Base-by-base conservation (phyloP, 2,888 invertebrate species). In the Chelonus formosanus region DNA sequence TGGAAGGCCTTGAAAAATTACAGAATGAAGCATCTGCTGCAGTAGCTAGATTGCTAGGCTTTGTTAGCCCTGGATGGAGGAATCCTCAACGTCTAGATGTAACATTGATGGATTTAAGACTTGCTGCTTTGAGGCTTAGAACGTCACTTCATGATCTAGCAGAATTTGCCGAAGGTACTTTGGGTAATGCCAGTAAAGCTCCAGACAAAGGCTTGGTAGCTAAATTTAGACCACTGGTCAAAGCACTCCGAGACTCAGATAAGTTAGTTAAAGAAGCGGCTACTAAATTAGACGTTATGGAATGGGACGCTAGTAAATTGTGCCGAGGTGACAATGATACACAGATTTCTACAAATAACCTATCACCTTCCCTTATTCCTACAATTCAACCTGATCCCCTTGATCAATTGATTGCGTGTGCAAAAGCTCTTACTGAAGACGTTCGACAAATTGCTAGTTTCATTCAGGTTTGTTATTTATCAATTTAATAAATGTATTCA, bases 361-460 rank as follows among this genome's bases (percentile, higher is more conserved):
- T 89, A 69, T 80, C 72, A 66, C 80, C 69, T 69, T 77, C 68
- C 74, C 72, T 79, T 10, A 65, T 80, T 50, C 72, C 73, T 50
- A 65, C 74, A 44, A 67, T 71, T 62, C 80, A 84, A 67, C 91
- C 92, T 20, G 96, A 96, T 83, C 92, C 94, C 45, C 86, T 97
- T 48, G 96, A 96, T 84, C 94, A 95, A 83, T 87, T 98, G 67
- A 91, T 96, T 70, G 92, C 93, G 6, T 93, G 95, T 78, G 92
- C 96, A 10, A 89, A 94, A 79, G 93, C 94, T 5, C 88, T 97
- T 36, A 94, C 93, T 0, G 93, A 94, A 82, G 96, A 97, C 85
- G 94, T 96, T 47, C 88, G 95, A 72, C 93, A 94, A 82, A 92
- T 95, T 10, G 92, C 95, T 20, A 95, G 95, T 8, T 94, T 96